Conservation (phyloP, 2,888 invertebrate genomes). For the Hermaeophaga mercurialis region DNA sequence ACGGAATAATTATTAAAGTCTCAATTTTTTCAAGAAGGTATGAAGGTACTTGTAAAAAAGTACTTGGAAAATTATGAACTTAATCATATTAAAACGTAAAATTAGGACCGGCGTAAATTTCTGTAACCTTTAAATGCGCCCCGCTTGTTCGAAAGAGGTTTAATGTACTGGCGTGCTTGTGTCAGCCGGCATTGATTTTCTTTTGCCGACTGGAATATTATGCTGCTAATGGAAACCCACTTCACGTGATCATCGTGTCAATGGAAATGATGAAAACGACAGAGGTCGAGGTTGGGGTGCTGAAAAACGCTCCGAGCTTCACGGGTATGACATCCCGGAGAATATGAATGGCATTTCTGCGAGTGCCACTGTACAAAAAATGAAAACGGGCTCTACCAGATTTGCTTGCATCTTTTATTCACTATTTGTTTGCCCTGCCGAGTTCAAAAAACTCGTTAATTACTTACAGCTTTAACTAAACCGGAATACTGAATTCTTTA, state of each 20-base stretch:
- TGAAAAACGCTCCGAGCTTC: slow-evolving; percentile 17
- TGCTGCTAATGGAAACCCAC: slow-evolving; percentile 42
- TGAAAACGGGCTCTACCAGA: not conserved
- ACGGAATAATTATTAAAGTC: too few species aligned
- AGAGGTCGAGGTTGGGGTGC: slow-evolving; percentile 20
- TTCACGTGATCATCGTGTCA: slow-evolving; percentile 44
- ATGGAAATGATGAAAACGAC: slow-evolving; percentile 37
- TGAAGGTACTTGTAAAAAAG: too few species aligned
- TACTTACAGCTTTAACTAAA: too few species aligned
- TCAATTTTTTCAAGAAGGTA: too few species aligned
- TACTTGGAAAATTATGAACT: too few species aligned
- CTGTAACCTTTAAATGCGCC: slow-evolving; percentile 15
- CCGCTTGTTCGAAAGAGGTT: slow-evolving; percentile 15
- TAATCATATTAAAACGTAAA: too few species aligned
- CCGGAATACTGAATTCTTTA: too few species aligned
- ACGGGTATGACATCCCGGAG: slow-evolving; percentile 11
- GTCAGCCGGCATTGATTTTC: slow-evolving; percentile 37
- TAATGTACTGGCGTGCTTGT: slow-evolving; percentile 20
- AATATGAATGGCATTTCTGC: slow-evolving; percentile 12
- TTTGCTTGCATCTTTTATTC: slow-evolving; percentile 7
- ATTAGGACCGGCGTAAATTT: too few species aligned
- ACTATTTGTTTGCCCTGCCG: too few species aligned
- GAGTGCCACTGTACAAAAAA: too few species aligned
- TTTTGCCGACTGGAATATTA: slow-evolving; percentile 40
- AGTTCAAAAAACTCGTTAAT: too few species aligned